Evolutionary conservation across 1,140 invertebrate species (phyloP), one percentile per base, ranked within the genome.

Genomic region (Psix sp.): DNA sequence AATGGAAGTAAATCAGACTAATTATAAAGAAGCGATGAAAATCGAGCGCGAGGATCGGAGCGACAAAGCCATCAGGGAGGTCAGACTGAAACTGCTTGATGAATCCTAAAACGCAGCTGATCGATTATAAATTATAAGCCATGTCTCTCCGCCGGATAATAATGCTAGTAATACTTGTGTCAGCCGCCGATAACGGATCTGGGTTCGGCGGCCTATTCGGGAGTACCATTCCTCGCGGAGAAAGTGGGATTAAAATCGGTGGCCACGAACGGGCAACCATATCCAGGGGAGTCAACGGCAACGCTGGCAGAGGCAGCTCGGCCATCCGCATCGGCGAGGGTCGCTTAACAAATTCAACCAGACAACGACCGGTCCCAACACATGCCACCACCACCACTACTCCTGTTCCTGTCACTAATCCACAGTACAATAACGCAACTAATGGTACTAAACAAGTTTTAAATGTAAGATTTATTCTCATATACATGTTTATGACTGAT

Each of bases 241-340:
- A 78, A 49, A 86, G 85, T 43, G 75, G 77, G 16, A 82, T 87
- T 10, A 86, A 84, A 16, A 84, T 87, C 45, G 85, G 86, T 7
- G 74, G 74, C 5, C 78, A 48, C 42, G 82, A 83, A 0, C 79
- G 84, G 0, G 68, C 77, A 5, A 40, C 77, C 0, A 43, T 68
- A 6, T 46, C 67, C 1, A 76, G 76, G 16, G 75, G 78, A 4
- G 35, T 56, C 2, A 59, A 51, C 11, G 48, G 76, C 0, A 49
- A 65, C 1, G n/a, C 26, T 7, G 79, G 78, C 0, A 68, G 84
- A 21, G 78, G 84, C 6, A 79, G 68, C 56, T 81, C 81, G 5
- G 81, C 78, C 0, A 82, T 86, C 18, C 78, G 70, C 3, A 77
- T 86, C 9, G 84, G 86, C 31, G 85, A 85, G 17, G 80, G 78